Evolutionary conservation across 2,113 vertebrate genomes (phyloP).

Genomic region (Sceloporus tristichus): DNA sequence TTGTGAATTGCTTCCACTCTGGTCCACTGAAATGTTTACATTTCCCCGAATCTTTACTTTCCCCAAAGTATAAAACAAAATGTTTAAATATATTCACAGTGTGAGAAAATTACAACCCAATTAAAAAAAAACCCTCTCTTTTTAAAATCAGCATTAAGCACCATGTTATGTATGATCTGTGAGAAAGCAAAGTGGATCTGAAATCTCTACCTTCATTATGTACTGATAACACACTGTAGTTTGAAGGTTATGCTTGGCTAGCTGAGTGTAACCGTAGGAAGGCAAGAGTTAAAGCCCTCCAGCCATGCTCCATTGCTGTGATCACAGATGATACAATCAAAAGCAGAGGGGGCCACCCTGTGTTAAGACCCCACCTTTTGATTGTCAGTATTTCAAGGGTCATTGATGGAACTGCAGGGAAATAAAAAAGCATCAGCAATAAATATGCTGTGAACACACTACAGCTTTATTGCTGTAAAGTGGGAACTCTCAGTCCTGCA

Average conservation of each 20-base stretch:
- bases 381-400: slow-evolving; percentile 34
- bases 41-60: neutral
- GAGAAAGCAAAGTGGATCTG: neutral
- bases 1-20: neutral
- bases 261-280: slow-evolving; percentile 10
- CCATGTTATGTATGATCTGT: neutral
- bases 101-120: neutral
- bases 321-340: neutral
- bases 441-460: slow-evolving; percentile 11
- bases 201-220: neutral
- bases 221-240: neutral
- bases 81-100: neutral
- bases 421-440: neutral
- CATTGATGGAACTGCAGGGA: neutral
- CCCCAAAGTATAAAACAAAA: neutral
- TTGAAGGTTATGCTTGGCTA: neutral
- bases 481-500: slow-evolving; percentile 16
- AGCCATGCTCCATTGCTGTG: slow-evolving; percentile 10
- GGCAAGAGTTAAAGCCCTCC: neutral
- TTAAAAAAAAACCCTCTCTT: neutral
- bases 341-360: neutral
- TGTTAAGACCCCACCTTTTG: neutral
- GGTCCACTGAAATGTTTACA: neutral
- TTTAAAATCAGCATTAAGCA: neutral
- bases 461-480: slow-evolving; percentile 12